phyloP scores from a whole-genome alignment of 2,888 invertebrate species.

The Gari tellinella region DNA sequence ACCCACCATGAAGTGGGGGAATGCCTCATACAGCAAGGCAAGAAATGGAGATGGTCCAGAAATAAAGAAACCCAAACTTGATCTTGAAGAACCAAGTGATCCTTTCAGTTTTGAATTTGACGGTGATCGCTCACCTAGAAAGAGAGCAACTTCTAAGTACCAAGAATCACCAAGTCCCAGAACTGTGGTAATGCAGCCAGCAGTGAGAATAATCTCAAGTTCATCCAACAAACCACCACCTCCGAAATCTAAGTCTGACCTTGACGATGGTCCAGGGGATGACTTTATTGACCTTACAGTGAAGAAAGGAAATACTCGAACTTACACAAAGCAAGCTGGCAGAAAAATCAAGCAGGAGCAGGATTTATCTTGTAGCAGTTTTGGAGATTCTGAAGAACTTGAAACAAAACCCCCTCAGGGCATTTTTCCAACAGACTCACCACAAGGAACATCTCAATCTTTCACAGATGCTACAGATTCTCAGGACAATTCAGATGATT shows the following conservation, averaged over 20 bases:
- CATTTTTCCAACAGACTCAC: slow-evolving; percentile 29
- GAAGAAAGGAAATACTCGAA: slow-evolving; percentile 55
- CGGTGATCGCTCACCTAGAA: slow-evolving; percentile 62
- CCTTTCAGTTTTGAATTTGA: slow-evolving; percentile 79
- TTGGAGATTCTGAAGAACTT: slow-evolving; percentile 16
- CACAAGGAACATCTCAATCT: slow-evolving; percentile 28
- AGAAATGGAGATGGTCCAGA: slow-evolving; percentile 64
- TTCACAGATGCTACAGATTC: slow-evolving; percentile 39
- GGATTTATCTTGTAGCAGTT: slow-evolving; percentile 25
- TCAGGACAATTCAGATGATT: slow-evolving; percentile 37
- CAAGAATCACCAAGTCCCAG: slow-evolving; percentile 6
- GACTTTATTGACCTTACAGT: slow-evolving; percentile 44
- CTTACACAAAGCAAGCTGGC: slow-evolving; percentile 59
- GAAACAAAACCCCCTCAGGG: slow-evolving; percentile 1
- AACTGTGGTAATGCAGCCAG: slow-evolving; percentile 51
- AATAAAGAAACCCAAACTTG: slow-evolving; percentile 58
- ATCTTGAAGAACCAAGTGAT: slow-evolving; percentile 67
- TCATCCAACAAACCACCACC: slow-evolving; percentile 12
- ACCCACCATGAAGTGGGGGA: slow-evolving; percentile 77
- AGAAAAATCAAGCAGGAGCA: slow-evolving; percentile 47
- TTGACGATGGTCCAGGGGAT: slow-evolving; percentile 49
- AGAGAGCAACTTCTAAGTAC: slow-evolving; percentile 15
- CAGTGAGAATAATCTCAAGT: slow-evolving; percentile 49
- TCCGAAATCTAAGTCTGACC: slow-evolving; percentile 20
- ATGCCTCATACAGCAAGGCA: slow-evolving; percentile 76